phyloP scores from a whole-genome alignment of 2,797 vertebrate species.

The Agapornis canus region DNA sequence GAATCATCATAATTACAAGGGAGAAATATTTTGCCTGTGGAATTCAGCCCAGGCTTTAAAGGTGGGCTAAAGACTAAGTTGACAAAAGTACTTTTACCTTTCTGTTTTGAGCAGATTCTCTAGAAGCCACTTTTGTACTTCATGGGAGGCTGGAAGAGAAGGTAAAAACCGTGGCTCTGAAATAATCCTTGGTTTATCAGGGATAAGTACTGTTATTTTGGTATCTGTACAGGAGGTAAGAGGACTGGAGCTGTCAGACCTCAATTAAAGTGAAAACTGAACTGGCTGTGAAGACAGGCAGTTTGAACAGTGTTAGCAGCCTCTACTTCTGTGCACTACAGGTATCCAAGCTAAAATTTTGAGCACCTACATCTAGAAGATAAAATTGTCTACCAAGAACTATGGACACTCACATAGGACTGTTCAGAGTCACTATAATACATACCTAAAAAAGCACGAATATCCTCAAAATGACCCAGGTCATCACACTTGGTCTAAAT shows the following conservation, averaged over 20 bases:
- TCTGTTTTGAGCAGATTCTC: background rate
- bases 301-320: background rate
- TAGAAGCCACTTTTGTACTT: background rate
- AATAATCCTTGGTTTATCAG: background rate
- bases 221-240: background rate
- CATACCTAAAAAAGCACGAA: background rate
- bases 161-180: background rate
- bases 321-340: background rate
- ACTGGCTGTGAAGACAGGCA: background rate
- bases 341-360: background rate
- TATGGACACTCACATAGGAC: rapidly evolving
- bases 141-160: background rate
- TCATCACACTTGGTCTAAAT: background rate
- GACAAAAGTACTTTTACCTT: background rate
- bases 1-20: background rate
- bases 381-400: background rate
- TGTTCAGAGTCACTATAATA: background rate
- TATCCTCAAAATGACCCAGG: background rate
- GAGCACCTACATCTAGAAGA: background rate
- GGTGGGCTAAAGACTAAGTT: background rate
- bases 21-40: background rate
- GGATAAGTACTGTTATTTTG: background rate
- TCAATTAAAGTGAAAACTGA: background rate
- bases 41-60: background rate
- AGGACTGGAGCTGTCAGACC: background rate